phyloP scores from a whole-genome alignment of 2,888 invertebrate genomes.

The Gasteruption jaculator region DNA sequence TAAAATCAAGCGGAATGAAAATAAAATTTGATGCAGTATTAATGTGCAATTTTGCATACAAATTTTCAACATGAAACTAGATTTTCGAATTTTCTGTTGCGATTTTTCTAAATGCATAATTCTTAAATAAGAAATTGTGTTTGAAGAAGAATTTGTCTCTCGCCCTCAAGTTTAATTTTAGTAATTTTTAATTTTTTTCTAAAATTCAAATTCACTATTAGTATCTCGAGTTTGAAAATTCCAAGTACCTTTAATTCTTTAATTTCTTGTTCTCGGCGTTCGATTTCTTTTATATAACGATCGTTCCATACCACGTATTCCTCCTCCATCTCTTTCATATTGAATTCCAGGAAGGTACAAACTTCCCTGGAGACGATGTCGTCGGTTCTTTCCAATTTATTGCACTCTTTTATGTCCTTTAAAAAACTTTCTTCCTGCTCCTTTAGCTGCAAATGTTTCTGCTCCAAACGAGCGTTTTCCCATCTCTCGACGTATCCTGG shows the following conservation, averaged over 20 bases:
- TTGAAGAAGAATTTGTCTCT: too few species aligned
- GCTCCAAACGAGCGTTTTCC: conserved; percentile 35
- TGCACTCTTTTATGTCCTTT: conserved; percentile 24
- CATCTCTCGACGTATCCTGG: conserved; percentile 34
- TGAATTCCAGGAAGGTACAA: conserved; percentile 21
- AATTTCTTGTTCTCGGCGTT: conserved; percentile 29
- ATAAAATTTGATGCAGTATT: too few species aligned
- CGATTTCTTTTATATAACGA: conserved; percentile 32
- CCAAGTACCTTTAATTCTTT: conserved; percentile 29
- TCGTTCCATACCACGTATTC: conserved; percentile 30
- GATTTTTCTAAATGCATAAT: too few species aligned
- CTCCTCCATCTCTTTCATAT: conserved; percentile 29
- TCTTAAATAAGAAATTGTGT: too few species aligned
- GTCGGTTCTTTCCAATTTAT: conserved; percentile 22
- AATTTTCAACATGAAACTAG: too few species aligned
- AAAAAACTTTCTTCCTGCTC: conserved; percentile 27
- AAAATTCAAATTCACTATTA: background rate
- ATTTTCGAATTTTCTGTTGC: too few species aligned
- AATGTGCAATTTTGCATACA: too few species aligned
- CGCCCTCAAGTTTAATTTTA: too few species aligned
- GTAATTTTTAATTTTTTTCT: too few species aligned
- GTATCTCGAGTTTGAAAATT: background rate
- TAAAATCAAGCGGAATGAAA: too few species aligned
- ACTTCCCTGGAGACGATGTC: conserved; percentile 29
- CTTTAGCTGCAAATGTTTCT: conserved; percentile 25